phyloP scores from a whole-genome alignment of 2,888 invertebrate species.

The Trimorus sp. region DNA sequence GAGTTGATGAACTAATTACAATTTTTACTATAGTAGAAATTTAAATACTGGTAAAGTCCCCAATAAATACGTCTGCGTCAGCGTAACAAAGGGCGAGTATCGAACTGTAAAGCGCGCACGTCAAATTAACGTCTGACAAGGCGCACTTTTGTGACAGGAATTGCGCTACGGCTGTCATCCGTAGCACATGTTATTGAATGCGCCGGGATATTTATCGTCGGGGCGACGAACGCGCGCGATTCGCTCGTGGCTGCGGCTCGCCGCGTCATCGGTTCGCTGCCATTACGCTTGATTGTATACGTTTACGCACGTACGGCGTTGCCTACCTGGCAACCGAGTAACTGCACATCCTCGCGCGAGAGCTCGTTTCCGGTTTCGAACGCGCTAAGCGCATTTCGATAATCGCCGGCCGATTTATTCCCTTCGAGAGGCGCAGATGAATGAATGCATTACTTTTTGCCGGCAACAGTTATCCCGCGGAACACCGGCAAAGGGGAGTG shows the following conservation, averaged over 20 bases:
- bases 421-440: conserved; percentile 55
- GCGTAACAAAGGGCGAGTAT: neutral
- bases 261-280: conserved; percentile 48
- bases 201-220: conserved; percentile 36
- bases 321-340: conserved; percentile 66
- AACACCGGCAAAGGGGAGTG: no score
- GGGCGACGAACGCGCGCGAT: conserved; percentile 30
- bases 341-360: conserved; percentile 70
- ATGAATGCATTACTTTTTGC: conserved; percentile 42
- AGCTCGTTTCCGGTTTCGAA: conserved; percentile 64
- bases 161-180: conserved; percentile 32
- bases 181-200: conserved; percentile 38
- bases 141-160: conserved; percentile 11
- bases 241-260: conserved; percentile 23
- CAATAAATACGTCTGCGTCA: no score
- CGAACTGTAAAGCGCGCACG: conserved; percentile 2
- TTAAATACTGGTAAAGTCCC: no score
- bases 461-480: no score
- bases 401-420: conserved; percentile 48
- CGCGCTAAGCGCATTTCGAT: conserved; percentile 32
- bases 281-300: conserved; percentile 55
- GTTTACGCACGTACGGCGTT: conserved; percentile 54
- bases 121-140: conserved; percentile 27
- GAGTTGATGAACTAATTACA: no score
- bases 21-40: no score